Evolutionary conservation across 2,797 vertebrate species (phyloP), one percentile per base, ranked within the genome.

Genomic region (Lepus oiostolus): DNA sequence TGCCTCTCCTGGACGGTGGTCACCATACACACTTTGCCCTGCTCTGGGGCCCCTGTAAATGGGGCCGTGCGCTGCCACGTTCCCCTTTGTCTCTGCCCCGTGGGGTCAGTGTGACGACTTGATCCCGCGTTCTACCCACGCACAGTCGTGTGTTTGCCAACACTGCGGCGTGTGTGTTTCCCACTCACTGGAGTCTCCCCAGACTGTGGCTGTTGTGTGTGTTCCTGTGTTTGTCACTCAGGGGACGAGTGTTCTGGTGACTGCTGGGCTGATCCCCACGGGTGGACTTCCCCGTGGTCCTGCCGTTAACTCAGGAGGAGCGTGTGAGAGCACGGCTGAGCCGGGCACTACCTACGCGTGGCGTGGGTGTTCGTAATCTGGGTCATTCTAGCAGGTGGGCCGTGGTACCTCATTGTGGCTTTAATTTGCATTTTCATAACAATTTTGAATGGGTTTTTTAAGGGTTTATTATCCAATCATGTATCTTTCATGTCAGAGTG

Each of bases 261-360:
- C 5, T 35, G 17, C 30, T 19, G 19, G 4, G 42, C 19, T 17
- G 14, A 21, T 58, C 14, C 52, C 54, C 19, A 21, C 4, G 3
- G 17, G 71, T 3, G 26, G 21, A 42, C 2, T 54, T 42, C 32
- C 19, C 1, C 19, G 28, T 5, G 85, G 24, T 5, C 32, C 5
- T 24, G 6, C 14, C 17, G 4, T 30, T 26, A 21, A 19, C 9
- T 32, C 1, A 32, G 10, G 47, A 35, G 72, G 65, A 38, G 1
- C 0, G 11, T 17, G 0, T 0, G 11, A 0, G 47, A 13, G 52
- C 12, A n/a, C 14, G 0, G 9, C 0, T 2, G 65, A 5, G 12
- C 13, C 32, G 8, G 0, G 3, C 19, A 8, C n/a, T 6, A 3
- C 16, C 47, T 21, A 7, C n/a, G 1, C 5, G 14, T 10, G 6